Percentiles rank a stretch among this genome's conserved stretches.
phyloP scores from a whole-genome alignment of 2,888 invertebrate species.

The Cancer borealis region DNA sequence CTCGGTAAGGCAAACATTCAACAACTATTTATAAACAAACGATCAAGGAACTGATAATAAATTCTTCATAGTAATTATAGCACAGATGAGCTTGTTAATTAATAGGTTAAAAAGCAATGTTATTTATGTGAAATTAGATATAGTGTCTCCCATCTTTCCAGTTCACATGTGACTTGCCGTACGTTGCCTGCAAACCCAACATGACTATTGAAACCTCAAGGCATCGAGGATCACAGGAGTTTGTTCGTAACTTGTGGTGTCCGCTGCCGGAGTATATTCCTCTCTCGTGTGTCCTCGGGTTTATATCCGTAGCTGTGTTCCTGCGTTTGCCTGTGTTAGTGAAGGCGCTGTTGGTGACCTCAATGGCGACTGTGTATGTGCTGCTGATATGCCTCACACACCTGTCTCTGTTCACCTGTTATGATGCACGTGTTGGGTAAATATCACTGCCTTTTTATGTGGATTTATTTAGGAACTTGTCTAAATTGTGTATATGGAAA shows the following conservation, averaged over 20 bases:
- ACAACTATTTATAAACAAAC: neutral
- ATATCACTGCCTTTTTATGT: conserved; percentile 78
- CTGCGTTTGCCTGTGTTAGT: conserved; percentile 90
- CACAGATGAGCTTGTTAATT: neutral
- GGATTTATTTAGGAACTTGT: neutral
- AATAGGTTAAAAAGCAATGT: neutral
- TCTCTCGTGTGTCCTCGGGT: conserved; percentile 90
- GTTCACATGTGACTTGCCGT: conserved; percentile 83
- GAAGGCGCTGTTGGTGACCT: conserved; percentile 88
- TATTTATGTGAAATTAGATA: neutral
- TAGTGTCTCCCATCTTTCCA: conserved; percentile 78
- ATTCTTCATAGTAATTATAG: neutral
- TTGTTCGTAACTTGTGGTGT: conserved; percentile 87
- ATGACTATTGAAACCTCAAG: conserved; percentile 59
- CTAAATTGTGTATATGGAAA: too few relatives aligned
- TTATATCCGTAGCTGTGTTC: conserved; percentile 91
- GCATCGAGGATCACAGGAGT: conserved; percentile 56
- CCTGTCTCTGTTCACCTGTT: conserved; percentile 88
- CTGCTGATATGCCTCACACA: conserved; percentile 91
- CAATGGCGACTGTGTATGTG: conserved; percentile 90
- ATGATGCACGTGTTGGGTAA: conserved; percentile 89
- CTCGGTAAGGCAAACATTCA: conserved; percentile 86
- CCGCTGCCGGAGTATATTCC: conserved; percentile 93
- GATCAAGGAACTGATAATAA: neutral
- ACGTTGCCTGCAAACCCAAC: conserved; percentile 71